Conservation (phyloP, 2,888 invertebrate genomes). For the Lithophane semibrunnea region DNA sequence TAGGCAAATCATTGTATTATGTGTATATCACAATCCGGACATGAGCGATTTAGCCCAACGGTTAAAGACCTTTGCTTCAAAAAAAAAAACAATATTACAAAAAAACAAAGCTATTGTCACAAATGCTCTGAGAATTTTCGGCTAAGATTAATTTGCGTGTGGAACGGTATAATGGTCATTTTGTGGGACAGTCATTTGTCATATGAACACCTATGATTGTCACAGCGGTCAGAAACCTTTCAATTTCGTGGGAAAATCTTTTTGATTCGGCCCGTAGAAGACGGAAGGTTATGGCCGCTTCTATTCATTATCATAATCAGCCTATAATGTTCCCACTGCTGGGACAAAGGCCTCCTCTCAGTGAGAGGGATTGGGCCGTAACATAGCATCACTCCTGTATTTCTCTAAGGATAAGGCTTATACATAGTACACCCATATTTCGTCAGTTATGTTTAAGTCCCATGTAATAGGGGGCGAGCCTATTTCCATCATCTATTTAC, state of each 20-base stretch:
- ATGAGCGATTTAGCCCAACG: conserved; percentile 76
- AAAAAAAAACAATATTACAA: conserved; percentile 36
- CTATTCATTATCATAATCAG: background rate
- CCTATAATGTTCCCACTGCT: too few relatives aligned
- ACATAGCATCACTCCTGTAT: too few relatives aligned
- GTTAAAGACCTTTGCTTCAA: conserved; percentile 79
- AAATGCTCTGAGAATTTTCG: conserved; percentile 57
- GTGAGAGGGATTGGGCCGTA: too few relatives aligned
- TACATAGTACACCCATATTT: too few relatives aligned
- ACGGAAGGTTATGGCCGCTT: background rate
- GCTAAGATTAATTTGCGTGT: conserved; percentile 50
- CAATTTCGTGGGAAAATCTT: conserved; percentile 18
- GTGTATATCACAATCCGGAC: conserved; percentile 76
- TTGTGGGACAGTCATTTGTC: conserved; percentile 48
- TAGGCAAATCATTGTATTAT: conserved; percentile 76
- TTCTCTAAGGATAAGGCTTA: too few relatives aligned
- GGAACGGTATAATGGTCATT: conserved; percentile 58
- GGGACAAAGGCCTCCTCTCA: too few relatives aligned
- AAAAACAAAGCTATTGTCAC: conserved; percentile 61
- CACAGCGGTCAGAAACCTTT: conserved; percentile 52
- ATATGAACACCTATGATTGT: conserved; percentile 28
- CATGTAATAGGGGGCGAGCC: too few relatives aligned
- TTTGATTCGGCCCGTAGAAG: background rate
- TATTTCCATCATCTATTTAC: too few relatives aligned
- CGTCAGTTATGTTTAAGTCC: too few relatives aligned